Evolutionary conservation across 2,113 vertebrate species (phyloP).

Genomic region (Chionodraco myersi): DNA sequence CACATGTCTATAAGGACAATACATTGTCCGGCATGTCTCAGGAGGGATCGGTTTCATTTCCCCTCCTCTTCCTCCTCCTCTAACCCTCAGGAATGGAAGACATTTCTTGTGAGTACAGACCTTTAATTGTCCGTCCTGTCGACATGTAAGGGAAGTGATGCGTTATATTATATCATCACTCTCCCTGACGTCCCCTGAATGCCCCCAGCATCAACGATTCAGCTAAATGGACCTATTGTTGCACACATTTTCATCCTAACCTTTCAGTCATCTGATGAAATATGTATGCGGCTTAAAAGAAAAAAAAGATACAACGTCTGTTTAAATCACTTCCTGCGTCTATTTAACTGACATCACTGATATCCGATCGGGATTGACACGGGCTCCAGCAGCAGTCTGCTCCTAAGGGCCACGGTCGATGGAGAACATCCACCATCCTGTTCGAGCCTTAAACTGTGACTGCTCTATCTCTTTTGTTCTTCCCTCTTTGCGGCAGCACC

Average conservation of each 20-base stretch:
- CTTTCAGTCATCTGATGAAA: conserved; percentile 62
- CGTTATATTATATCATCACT: conserved; percentile 79
- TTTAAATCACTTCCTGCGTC: conserved; percentile 58
- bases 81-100: conserved; percentile 67
- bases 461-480: conserved; percentile 54
- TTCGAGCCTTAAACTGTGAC: conserved; percentile 54
- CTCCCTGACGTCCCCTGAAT: conserved; percentile 64
- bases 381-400: neutral
- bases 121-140: conserved; percentile 78
- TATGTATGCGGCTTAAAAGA: conserved; percentile 22
- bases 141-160: conserved; percentile 79
- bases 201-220: conserved; percentile 71
- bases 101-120: conserved; percentile 79
- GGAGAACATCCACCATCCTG: conserved; percentile 56
- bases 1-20: conserved; percentile 64
- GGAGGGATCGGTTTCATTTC: conserved; percentile 64
- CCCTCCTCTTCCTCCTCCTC: conserved; percentile 55
- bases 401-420: conserved; percentile 55
- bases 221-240: conserved; percentile 75
- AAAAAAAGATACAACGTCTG: conserved; percentile 1
- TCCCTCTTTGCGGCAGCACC: conserved; percentile 45
- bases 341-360: conserved; percentile 49
- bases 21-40: conserved; percentile 57
- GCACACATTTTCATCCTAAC: conserved; percentile 63
- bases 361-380: conserved; percentile 47